Conservation (phyloP, 2,113 vertebrate genomes). For the Chunga burmeisteri region DNA sequence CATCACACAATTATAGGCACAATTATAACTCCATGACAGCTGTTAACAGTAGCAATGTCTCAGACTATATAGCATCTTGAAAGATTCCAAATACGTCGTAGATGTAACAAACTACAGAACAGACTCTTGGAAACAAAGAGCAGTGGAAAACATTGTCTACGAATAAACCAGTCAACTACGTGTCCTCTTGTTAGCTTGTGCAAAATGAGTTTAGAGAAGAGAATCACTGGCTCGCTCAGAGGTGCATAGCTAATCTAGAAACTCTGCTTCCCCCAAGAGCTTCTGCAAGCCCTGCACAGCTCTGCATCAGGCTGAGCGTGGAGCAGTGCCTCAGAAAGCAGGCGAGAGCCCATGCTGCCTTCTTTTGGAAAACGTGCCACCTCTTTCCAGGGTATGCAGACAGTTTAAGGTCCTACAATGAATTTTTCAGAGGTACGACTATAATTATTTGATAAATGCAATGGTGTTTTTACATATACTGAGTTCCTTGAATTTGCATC, state of each 20-base stretch:
- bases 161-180: background rate
- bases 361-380: background rate
- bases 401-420: background rate
- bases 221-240: background rate
- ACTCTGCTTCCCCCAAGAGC: background rate
- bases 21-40: background rate
- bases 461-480: background rate
- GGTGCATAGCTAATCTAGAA: background rate
- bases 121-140: background rate
- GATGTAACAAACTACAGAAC: background rate
- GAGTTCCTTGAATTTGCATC: background rate
- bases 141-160: background rate
- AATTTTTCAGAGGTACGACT: background rate
- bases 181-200: background rate
- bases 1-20: background rate
- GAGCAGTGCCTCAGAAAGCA: background rate
- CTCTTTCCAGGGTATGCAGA: background rate
- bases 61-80: background rate
- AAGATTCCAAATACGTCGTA: background rate
- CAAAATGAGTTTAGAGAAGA: background rate
- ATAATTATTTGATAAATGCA: background rate
- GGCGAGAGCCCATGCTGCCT: rapidly evolving
- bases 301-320: rapidly evolving
- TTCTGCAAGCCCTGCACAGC: background rate
- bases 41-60: background rate